Evolutionary conservation across 2,888 invertebrate species (phyloP).

Genomic region (Hirtodrosophila duncani): DNA sequence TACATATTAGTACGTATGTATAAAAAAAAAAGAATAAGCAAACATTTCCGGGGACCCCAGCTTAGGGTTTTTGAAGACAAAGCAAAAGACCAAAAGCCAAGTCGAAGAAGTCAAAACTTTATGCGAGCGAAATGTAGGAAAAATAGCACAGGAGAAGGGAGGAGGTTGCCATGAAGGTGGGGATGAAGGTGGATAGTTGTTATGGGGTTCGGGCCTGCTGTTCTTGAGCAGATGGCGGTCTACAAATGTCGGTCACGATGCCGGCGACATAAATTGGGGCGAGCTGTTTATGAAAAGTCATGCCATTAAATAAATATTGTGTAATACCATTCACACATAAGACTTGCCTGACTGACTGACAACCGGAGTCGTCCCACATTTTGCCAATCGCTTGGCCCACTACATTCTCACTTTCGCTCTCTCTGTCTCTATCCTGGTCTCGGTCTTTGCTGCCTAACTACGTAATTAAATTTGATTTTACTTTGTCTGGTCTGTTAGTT

Average conservation of each 20-base stretch:
- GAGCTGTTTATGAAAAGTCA: slow-evolving; percentile 51
- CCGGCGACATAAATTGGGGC: slow-evolving; percentile 44
- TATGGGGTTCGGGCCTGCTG: no score
- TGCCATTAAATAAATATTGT: slow-evolving; percentile 62
- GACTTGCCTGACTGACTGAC: slow-evolving; percentile 1
- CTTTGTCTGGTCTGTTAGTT: slow-evolving; percentile 30
- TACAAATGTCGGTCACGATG: slow-evolving; percentile 43
- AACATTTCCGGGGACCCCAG: slow-evolving; percentile 63
- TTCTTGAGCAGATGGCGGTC: no score
- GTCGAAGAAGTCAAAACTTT: no score
- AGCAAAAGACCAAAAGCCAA: slow-evolving; percentile 25
- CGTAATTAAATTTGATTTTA: slow-evolving; percentile 31
- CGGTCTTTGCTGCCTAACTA: neutral
- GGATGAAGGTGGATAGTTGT: slow-evolving; percentile 16
- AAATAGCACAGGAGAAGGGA: no score
- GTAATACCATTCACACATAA: slow-evolving; percentile 33
- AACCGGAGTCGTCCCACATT: slow-evolving; percentile 14
- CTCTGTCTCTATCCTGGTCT: no score
- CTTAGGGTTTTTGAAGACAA: slow-evolving; percentile 55
- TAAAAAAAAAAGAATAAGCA: no score
- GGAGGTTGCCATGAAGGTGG: neutral
- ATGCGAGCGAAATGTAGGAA: no score
- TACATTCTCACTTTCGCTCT: neutral
- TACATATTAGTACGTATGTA: no score
- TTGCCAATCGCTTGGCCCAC: neutral